Conservation (phyloP, 2,888 invertebrate genomes). For the Tetragonula carbonaria region DNA sequence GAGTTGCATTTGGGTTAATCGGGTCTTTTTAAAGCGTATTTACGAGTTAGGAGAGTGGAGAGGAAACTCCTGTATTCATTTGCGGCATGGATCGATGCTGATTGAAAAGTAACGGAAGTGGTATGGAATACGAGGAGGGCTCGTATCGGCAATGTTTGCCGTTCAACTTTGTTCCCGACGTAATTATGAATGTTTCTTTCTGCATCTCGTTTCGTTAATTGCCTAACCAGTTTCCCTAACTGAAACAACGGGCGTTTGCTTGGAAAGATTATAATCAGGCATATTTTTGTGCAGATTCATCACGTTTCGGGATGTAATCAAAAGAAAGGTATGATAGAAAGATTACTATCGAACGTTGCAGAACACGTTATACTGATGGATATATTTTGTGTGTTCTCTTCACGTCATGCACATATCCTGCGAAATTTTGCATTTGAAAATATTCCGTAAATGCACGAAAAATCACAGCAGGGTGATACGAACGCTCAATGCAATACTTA, state of each 20-base stretch:
- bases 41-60: neutral
- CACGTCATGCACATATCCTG: no score
- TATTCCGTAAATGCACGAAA: no score
- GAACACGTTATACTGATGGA: no score
- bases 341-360: no score
- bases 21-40: conserved; percentile 18
- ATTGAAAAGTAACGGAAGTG: conserved; percentile 6
- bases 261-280: neutral
- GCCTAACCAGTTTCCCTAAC: neutral
- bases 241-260: neutral
- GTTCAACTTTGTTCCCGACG: neutral
- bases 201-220: neutral
- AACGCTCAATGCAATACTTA: no score
- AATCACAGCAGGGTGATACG: no score
- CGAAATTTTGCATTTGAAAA: no score
- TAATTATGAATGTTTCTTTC: neutral
- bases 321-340: no score
- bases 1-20: conserved; percentile 20
- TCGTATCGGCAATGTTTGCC: neutral
- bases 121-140: no score
- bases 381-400: no score
- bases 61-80: conserved; percentile 10
- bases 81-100: conserved; percentile 21
- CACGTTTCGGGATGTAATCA: no score
- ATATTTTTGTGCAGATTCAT: no score